phyloP scores from a whole-genome alignment of 2,888 invertebrate genomes.

The Argyresthia goedartella region DNA sequence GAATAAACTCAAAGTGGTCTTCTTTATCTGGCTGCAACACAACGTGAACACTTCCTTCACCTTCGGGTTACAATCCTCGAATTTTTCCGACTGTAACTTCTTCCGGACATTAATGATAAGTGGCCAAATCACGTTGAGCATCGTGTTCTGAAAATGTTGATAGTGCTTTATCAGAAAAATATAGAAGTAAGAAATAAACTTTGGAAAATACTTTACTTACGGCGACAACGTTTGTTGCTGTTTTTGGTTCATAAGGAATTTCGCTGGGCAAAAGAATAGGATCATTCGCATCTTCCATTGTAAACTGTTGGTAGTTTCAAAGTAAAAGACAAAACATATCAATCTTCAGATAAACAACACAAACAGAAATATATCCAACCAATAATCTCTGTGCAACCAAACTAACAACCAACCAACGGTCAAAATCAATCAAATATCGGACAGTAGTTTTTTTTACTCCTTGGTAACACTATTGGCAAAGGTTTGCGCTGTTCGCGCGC shows the following conservation, averaged over 20 bases:
- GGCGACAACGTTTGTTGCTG: constrained; percentile 35
- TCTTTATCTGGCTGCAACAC: constrained; percentile 53
- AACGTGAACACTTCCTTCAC: constrained; percentile 39
- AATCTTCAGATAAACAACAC: too few species aligned
- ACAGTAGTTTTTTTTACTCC: too few species aligned
- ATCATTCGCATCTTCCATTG: too few species aligned
- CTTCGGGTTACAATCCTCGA: constrained; percentile 17
- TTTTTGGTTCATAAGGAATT: constrained; percentile 24
- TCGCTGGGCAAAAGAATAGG: constrained; percentile 8
- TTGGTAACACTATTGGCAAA: too few species aligned
- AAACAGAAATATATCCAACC: too few species aligned
- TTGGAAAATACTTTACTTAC: constrained; percentile 19
- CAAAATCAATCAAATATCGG: too few species aligned
- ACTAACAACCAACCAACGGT: too few species aligned
- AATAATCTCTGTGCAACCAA: too few species aligned
- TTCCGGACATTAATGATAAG: constrained; percentile 28
- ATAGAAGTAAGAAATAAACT: not conserved
- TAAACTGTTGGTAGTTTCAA: too few species aligned
- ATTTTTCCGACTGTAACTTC: constrained; percentile 21
- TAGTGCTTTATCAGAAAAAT: not conserved
- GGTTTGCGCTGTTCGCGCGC: too few species aligned
- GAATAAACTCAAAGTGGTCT: constrained; percentile 41
- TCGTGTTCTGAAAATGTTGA: constrained; percentile 26
- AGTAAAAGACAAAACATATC: too few species aligned
- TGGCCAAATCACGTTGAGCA: constrained; percentile 37